Base-by-base conservation (phyloP, 2,888 invertebrate species). In the Mechanitis mazaeus region DNA sequence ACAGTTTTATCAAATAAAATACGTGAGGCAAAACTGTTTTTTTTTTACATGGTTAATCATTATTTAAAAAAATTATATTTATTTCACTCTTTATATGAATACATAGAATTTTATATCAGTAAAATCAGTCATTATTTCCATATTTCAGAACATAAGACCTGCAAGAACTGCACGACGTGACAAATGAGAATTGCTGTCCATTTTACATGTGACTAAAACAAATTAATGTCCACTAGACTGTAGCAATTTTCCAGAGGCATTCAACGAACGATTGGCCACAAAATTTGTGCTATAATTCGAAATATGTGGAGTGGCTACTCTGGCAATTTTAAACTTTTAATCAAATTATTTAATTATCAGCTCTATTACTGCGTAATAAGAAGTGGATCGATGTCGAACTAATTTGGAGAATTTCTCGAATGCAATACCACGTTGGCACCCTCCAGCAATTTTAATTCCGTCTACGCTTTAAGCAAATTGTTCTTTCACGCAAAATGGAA, bases 401-500 rank as follows among this genome's bases (percentile, higher is more conserved):
- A 71, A 72, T 74, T 69, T 76, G 69, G 58, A 64, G 60, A 63
- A 63, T 65, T 67, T 63, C 65, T 69, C 71, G 73, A 78, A 75
- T 71, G 75, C 75, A 76, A 75, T 80, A 75, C 70, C 72, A 70
- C 72, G 68, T 72, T 74, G 69, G 72, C 76, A 71, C 78, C 73
- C 75, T 72, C 72, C 67, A 77, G 78, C 74, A 76, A 81, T 81
- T 84, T 83, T 81, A 84, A 84, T 83, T 79, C 74, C 71, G 72
- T 75, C 72, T 77, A 71, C 69, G 72, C 71, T 74, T 70, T 73
- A 77, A 74, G 74, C 76, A 79, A 82, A 84, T 79, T 80, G 81
- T 78, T 74, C 79, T 77, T 77, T 76, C 79, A 82, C 80, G 79
- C 79, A 81, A 77, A 83, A 76, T 66, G 79, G 79, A 79, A 83